Percentiles rank a stretch among this genome's conserved stretches.
Evolutionary conservation across 2,113 vertebrate genomes (phyloP).

Genomic region (Choloepus hoffmanni): DNA sequence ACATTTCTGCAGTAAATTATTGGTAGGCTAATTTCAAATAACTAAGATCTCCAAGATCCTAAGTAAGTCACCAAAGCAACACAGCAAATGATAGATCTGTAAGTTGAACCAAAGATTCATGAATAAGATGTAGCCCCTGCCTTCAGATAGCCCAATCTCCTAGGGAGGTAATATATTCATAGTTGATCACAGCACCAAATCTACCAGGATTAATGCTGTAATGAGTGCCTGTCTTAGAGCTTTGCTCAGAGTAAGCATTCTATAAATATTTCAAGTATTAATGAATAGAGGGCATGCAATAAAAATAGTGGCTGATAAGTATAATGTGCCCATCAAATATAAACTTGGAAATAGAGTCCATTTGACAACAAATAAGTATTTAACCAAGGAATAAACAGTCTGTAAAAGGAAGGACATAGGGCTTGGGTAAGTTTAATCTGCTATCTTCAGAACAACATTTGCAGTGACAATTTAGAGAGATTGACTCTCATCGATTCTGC

Average conservation of each 20-base stretch:
- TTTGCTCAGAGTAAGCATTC: background rate
- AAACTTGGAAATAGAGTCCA: background rate
- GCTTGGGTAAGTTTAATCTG: background rate
- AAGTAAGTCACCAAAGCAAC: background rate
- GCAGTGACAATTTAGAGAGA: background rate
- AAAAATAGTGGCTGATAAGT: background rate
- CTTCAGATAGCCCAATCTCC: background rate
- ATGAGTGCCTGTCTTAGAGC: background rate
- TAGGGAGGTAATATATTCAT: background rate
- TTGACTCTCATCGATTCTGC: background rate
- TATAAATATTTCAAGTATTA: slow-evolving; percentile 5
- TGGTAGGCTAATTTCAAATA: background rate
- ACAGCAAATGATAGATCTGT: background rate
- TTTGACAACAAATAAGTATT: background rate
- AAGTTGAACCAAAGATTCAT: background rate
- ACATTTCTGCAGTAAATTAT: background rate
- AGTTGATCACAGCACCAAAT: background rate
- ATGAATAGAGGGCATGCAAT: background rate
- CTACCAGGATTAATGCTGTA: background rate
- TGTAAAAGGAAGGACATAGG: background rate
- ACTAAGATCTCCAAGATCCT: background rate
- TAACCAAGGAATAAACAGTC: background rate
- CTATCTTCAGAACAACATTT: slow-evolving; percentile 22
- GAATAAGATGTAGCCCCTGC: background rate
- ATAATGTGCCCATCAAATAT: background rate